These are phyloP conservation scores for Itoplectis maculator DNA, from an alignment of 2,888 invertebrate genomes.

Conservation along the genomic window DNA sequence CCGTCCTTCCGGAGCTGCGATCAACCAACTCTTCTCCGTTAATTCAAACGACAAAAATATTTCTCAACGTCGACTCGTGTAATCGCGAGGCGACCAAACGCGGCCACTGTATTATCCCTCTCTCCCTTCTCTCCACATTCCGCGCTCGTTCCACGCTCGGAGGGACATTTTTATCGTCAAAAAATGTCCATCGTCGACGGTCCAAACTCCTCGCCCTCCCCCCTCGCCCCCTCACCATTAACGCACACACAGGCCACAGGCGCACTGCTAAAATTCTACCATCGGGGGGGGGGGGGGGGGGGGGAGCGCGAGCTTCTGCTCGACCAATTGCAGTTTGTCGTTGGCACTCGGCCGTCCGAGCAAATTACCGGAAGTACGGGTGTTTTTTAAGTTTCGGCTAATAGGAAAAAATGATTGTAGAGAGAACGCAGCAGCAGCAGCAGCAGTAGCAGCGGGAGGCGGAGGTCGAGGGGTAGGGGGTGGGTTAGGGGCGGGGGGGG, in stretches of 20 bases:
- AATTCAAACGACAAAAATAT: constrained; percentile 22
- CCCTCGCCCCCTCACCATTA: background rate
- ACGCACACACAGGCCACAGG: constrained; percentile 19
- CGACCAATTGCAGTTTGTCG: constrained; percentile 67
- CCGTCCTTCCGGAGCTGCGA: constrained; percentile 1
- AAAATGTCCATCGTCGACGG: constrained; percentile 47
- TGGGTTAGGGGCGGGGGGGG: constrained; percentile 1
- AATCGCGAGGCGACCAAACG: constrained; percentile 36
- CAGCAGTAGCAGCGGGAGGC: too few species aligned
- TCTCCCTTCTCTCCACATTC: background rate
- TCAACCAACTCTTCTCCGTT: constrained; percentile 34
- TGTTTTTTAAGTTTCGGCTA: constrained; percentile 80
- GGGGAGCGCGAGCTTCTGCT: constrained; percentile 66
- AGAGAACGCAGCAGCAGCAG: background rate
- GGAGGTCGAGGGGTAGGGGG: too few species aligned
- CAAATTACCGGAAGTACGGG: constrained; percentile 80
- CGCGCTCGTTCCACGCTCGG: background rate
- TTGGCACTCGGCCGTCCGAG: constrained; percentile 68
- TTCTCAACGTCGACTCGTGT: constrained; percentile 35
- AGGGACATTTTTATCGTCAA: constrained; percentile 59
- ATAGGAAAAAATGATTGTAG: constrained; percentile 79
- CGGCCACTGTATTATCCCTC: background rate
- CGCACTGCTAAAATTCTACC: background rate
- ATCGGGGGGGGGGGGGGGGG: too few species aligned
- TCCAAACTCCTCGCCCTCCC: too few species aligned